Conservation (phyloP, 2,113 vertebrate species). For the Etia nguti region DNA sequence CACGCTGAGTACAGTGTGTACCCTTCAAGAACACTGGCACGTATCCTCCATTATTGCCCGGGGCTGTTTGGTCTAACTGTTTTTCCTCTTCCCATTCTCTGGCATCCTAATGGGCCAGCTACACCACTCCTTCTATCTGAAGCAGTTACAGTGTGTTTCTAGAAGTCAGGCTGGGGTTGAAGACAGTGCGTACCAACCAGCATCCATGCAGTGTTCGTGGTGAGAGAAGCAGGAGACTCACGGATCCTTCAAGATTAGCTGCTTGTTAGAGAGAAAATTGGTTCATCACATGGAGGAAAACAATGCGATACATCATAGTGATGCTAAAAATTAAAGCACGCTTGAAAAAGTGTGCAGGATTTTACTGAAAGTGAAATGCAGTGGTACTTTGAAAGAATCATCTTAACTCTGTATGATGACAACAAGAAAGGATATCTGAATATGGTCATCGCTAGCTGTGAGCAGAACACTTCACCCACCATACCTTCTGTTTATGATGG, state of each 20-base stretch:
- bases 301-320: not conserved
- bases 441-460: not conserved
- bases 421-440: not conserved
- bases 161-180: not conserved
- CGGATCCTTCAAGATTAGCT: not conserved
- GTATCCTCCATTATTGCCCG: not conserved
- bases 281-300: not conserved
- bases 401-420: not conserved
- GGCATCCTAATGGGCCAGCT: slow-evolving; percentile 1
- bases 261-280: not conserved
- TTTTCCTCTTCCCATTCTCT: not conserved
- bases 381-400: not conserved
- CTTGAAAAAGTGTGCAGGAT: not conserved
- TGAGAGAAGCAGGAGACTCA: not conserved
- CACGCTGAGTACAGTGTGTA: slow-evolving; percentile 31
- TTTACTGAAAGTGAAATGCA: not conserved
- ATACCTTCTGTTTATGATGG: not conserved
- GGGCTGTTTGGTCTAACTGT: not conserved
- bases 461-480: not conserved
- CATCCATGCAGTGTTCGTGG: not conserved
- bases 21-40: slow-evolving; percentile 19
- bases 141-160: not conserved
- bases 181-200: not conserved
- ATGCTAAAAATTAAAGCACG: not conserved
- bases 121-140: not conserved